Evolutionary conservation across 2,113 vertebrate species (phyloP).

Genomic region (Varanus komodoensis): DNA sequence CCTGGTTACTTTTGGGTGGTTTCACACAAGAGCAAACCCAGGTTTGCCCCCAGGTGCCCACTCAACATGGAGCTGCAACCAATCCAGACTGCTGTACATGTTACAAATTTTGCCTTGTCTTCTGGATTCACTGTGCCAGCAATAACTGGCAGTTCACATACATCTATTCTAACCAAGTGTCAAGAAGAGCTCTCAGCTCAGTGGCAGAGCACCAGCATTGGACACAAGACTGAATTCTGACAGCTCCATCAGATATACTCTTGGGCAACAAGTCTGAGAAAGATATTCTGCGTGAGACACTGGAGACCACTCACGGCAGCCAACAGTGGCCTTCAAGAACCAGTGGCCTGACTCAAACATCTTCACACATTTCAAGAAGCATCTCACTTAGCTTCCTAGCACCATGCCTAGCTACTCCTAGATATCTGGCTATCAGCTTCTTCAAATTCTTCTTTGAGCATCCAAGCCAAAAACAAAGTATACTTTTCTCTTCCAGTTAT

Average conservation of each 20-base stretch:
- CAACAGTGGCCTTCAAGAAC: background rate
- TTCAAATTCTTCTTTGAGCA: background rate
- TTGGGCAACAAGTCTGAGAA: background rate
- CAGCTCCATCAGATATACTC: background rate
- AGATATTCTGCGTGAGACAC: background rate
- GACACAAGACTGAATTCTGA: background rate
- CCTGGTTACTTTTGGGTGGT: background rate
- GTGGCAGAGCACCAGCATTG: background rate
- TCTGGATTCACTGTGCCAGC: background rate
- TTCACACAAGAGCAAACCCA: background rate
- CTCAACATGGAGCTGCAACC: background rate
- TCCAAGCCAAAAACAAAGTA: background rate
- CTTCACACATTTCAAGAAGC: background rate
- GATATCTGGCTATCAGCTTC: background rate
- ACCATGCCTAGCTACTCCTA: background rate
- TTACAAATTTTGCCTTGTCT: background rate
- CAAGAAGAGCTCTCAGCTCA: background rate
- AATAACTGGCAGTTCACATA: background rate
- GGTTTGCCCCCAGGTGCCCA: background rate
- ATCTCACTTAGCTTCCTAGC: background rate
- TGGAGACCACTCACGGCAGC: background rate
- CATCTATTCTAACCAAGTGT: background rate
- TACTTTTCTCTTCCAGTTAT: background rate
- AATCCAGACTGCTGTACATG: background rate
- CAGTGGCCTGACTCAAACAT: background rate